Base-by-base conservation (phyloP, 2,797 vertebrate genomes). In the Clarias laeviceps region DNA sequence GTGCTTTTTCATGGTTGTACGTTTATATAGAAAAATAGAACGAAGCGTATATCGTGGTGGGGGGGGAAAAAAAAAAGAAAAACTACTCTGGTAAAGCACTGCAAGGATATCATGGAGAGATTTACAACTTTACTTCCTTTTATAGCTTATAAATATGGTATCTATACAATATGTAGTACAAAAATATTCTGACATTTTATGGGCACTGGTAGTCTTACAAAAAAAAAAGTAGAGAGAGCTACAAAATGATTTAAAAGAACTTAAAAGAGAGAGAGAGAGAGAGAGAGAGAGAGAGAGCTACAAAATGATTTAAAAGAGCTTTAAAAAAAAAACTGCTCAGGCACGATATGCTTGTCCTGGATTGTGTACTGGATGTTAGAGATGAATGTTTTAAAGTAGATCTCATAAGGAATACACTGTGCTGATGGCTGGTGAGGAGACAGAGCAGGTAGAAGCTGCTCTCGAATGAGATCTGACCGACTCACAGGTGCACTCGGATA, bases 101-200 rank as follows among this genome's bases (percentile, higher is more conserved):
- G 96, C 96, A 96, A 96, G 95, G 95, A 95, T 95, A 96, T 94
- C 95, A 91, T 90, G 91, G 94, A 94, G 90, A 95, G 89, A 96
- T 96, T 95, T 96, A 97, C 95, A 96, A 94, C 90, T 94, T 94
- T 86, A 95, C 68, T 94, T 95, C 83, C 82, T 86, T 91, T 95
- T 94, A 94, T 96, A 95, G 96, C 95, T 98, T 96, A 97, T 97
- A 97, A 97, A 97, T 96, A 96, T 88, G 93, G 86, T 95, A 95
- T 96, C 96, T 97, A 96, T 96, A 97, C 95, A 94, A 95, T 91
- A 96, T 93, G 95, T 91, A 91, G 93, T 97, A 96, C 93, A 97
- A 97, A 97, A 97, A 97, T 96, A 97, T 93, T 94, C 94, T 94
- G 93, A 94, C 93, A 94, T 95, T 93, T 91, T 94, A 92, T 89